Evolutionary conservation across 1,140 invertebrate species (phyloP).

Genomic region (Drosophila pseudoananassae): DNA sequence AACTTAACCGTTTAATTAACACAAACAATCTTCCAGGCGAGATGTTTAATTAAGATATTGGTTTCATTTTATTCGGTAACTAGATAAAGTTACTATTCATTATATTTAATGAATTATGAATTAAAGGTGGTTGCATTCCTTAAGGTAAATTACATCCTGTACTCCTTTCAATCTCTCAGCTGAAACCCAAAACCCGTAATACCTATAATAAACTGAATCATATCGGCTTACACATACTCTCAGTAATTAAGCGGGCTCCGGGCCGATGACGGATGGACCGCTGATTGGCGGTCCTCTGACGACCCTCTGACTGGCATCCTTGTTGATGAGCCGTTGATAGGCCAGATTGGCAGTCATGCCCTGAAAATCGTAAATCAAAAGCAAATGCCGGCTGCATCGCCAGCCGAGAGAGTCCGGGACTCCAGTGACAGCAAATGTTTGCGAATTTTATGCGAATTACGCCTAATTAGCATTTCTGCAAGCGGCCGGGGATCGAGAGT

Average conservation of each 20-base stretch:
- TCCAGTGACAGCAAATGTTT: slow-evolving; percentile 71
- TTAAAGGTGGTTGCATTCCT: too few species aligned
- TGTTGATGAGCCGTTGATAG: slow-evolving; percentile 66
- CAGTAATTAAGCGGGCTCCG: slow-evolving; percentile 59
- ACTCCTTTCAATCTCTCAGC: slow-evolving; percentile 10
- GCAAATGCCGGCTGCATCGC: slow-evolving; percentile 20
- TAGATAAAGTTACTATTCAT: neutral
- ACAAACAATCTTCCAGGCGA: slow-evolving; percentile 31
- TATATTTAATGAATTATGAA: neutral
- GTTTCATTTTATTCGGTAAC: neutral
- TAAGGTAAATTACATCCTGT: too few species aligned
- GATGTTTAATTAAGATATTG: slow-evolving; percentile 17
- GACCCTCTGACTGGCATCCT: slow-evolving; percentile 4
- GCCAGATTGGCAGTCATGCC: slow-evolving; percentile 23
- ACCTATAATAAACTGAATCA: slow-evolving; percentile 58
- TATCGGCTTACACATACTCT: slow-evolving; percentile 58
- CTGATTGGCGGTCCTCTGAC: slow-evolving; percentile 49
- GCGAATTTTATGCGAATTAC: slow-evolving; percentile 82
- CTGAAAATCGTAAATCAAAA: slow-evolving; percentile 69
- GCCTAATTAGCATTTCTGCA: slow-evolving; percentile 79
- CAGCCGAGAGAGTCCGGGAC: slow-evolving; percentile 3
- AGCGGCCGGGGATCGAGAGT: slow-evolving; percentile 37
- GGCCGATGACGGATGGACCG: slow-evolving; percentile 66
- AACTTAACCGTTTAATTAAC: slow-evolving; percentile 68
- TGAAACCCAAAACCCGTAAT: slow-evolving; percentile 18